Evolutionary conservation across 1,140 invertebrate genomes (phyloP).

Genomic region (Microplitis mediator): DNA sequence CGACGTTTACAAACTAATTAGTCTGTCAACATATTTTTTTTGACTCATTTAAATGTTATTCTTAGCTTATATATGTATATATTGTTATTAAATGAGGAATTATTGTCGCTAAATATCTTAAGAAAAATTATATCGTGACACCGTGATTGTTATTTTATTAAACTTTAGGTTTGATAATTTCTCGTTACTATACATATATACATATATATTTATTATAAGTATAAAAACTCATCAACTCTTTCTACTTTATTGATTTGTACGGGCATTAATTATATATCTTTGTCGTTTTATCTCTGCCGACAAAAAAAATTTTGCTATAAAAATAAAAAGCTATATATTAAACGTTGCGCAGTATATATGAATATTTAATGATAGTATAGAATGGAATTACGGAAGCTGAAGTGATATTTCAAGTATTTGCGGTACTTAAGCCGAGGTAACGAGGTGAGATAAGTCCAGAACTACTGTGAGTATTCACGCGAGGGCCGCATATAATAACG

Average conservation of each 20-base stretch:
- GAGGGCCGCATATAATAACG: not conserved
- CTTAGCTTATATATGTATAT: not conserved
- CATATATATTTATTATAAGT: no score
- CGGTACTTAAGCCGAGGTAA: slow-evolving; percentile 52
- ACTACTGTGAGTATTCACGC: slow-evolving; percentile 19
- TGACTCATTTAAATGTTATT: slow-evolving; percentile 30
- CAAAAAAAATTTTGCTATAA: not conserved
- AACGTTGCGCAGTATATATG: not conserved
- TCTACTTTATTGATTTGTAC: no score
- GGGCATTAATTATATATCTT: not conserved
- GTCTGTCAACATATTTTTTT: slow-evolving; percentile 46
- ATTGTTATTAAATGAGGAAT: not conserved
- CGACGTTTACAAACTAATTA: slow-evolving; percentile 43
- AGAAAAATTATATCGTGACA: no score
- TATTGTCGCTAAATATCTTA: no score
- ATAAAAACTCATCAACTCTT: no score
- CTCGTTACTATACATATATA: no score
- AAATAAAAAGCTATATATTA: not conserved
- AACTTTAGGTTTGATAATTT: no score
- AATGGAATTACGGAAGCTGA: slow-evolving; percentile 53
- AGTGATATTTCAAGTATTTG: slow-evolving; percentile 56
- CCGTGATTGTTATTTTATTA: no score
- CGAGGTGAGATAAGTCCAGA: slow-evolving; percentile 52
- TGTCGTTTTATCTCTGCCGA: not conserved
- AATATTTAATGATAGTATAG: slow-evolving; percentile 41